Percentiles rank a stretch among this genome's conserved stretches.
Evolutionary conservation across 1,140 invertebrate genomes (phyloP).

Genomic region (Scaptomyza graminum): DNA sequence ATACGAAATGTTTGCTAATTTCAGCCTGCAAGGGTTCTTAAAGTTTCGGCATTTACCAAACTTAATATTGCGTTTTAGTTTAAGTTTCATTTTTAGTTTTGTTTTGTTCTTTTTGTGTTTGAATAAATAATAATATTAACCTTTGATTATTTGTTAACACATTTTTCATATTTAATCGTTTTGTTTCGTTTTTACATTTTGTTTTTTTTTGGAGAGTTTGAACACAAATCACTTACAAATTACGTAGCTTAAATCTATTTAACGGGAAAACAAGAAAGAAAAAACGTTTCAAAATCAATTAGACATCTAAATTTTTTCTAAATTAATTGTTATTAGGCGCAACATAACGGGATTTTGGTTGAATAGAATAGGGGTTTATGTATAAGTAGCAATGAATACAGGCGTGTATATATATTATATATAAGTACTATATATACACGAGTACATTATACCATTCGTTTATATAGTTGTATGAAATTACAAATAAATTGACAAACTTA

Average conservation of each 20-base stretch:
- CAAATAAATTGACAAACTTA: slow-evolving; percentile 2
- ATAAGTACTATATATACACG: slow-evolving; percentile 27
- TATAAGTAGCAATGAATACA: slow-evolving; percentile 6
- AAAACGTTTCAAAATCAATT: neutral
- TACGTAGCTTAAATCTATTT: slow-evolving; percentile 11
- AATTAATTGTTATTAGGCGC: neutral
- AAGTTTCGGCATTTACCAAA: neutral
- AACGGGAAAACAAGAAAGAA: slow-evolving; percentile 7
- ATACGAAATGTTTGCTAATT: no score
- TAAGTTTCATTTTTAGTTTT: slow-evolving; percentile 6
- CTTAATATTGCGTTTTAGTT: neutral
- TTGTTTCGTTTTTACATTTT: neutral
- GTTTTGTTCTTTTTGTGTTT: neutral
- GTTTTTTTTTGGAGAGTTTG: neutral
- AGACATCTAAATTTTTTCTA: neutral
- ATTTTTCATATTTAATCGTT: slow-evolving; percentile 4
- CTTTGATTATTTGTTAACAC: slow-evolving; percentile 26
- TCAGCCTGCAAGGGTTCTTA: neutral
- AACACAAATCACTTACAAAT: slow-evolving; percentile 1
- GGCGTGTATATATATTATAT: slow-evolving; percentile 1
- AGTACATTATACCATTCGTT: slow-evolving; percentile 10
- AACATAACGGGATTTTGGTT: neutral
- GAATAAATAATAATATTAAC: slow-evolving; percentile 7
- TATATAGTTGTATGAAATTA: slow-evolving; percentile 2
- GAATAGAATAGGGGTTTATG: neutral